Percentiles rank a stretch among this genome's conserved stretches.
phyloP scores from a whole-genome alignment of 2,113 vertebrate genomes.

The Ochotona princeps region DNA sequence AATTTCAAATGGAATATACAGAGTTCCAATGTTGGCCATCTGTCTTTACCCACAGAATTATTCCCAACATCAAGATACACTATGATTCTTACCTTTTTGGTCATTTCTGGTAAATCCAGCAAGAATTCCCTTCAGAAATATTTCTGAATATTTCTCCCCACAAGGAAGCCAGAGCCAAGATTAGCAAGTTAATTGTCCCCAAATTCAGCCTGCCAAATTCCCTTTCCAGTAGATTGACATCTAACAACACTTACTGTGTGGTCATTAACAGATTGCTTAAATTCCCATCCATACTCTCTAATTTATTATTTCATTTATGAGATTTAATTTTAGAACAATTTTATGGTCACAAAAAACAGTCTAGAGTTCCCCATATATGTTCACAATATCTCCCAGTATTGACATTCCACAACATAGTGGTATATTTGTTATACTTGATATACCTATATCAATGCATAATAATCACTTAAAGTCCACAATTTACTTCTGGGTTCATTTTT shows the following conservation, averaged over 20 bases:
- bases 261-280: neutral
- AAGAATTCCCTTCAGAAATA: neutral
- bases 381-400: neutral
- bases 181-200: neutral
- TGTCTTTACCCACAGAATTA: neutral
- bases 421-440: neutral
- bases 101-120: neutral
- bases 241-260: neutral
- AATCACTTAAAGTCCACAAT: neutral
- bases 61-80: neutral
- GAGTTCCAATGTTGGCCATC: neutral
- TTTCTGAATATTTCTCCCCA: neutral
- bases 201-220: neutral
- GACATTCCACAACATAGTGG: neutral
- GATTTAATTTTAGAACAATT: slow-evolving; percentile 8
- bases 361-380: neutral
- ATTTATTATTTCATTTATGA: slow-evolving; percentile 24
- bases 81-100: neutral
- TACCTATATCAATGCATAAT: neutral
- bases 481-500: neutral
- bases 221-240: neutral
- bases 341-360: neutral
- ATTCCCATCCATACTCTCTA: neutral
- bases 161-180: neutral
- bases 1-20: neutral